A percentile compares a stretch with the other conserved stretches of the same genome.
phyloP scores from a whole-genome alignment of 2,888 invertebrate species.

The Tanaodytes sp. region DNA sequence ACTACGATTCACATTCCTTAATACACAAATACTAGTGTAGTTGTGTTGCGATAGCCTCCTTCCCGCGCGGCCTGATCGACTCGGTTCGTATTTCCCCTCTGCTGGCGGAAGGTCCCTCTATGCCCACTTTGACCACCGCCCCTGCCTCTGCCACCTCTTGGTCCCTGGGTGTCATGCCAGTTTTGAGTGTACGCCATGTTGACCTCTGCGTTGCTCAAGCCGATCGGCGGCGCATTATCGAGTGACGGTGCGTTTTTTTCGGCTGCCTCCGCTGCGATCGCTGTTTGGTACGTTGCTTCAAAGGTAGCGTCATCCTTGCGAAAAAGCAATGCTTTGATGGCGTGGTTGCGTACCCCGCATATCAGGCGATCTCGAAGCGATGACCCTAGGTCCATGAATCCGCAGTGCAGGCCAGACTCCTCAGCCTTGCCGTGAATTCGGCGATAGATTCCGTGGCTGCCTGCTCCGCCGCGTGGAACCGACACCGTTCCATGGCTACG shows the following conservation, averaged over 20 bases:
- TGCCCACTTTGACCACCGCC: background rate
- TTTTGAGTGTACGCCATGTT: background rate
- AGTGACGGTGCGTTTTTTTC: slow-evolving; percentile 15
- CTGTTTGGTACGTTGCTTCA: slow-evolving; percentile 10
- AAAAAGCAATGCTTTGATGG: slow-evolving; percentile 15
- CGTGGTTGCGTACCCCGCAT: slow-evolving; percentile 9
- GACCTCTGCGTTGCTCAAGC: background rate
- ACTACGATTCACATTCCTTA: too few species aligned
- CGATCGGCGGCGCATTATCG: background rate
- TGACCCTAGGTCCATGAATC: background rate
- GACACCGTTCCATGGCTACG: slow-evolving; percentile 40
- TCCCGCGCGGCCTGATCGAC: too few species aligned
- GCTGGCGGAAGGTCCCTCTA: background rate
- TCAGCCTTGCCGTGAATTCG: slow-evolving; percentile 65
- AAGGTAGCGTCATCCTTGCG: slow-evolving; percentile 3
- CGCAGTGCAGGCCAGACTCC: slow-evolving; percentile 4
- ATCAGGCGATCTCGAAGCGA: slow-evolving; percentile 5
- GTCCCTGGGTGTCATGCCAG: background rate
- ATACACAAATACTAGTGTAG: too few species aligned
- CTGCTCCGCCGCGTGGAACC: slow-evolving; percentile 17
- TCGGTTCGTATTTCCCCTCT: background rate
- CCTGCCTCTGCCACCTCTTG: background rate
- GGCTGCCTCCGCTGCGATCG: slow-evolving; percentile 16
- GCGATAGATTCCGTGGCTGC: slow-evolving; percentile 8
- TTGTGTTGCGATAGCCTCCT: too few species aligned